A percentile compares a stretch with the other conserved stretches of the same genome.
These are phyloP conservation scores for Microplitis demolitor DNA, from an alignment of 1,140 invertebrate species.

Conservation along the genomic window DNA sequence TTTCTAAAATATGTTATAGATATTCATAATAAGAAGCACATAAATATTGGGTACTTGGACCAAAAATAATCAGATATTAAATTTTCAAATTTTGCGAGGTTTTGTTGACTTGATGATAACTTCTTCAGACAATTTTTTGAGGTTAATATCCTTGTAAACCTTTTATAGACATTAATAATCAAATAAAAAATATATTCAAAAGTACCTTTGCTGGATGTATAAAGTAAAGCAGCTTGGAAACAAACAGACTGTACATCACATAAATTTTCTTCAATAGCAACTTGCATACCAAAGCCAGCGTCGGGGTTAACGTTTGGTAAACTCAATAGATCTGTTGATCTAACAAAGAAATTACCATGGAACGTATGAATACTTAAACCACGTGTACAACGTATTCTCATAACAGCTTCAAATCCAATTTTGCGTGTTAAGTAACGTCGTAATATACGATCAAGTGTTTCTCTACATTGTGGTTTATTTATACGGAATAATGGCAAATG, in stretches of 20 bases:
- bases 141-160: background rate
- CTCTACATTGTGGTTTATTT: slow-evolving; percentile 71
- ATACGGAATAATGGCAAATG: slow-evolving; percentile 90
- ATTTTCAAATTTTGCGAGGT: background rate
- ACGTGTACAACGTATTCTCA: slow-evolving; percentile 93
- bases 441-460: slow-evolving; percentile 79
- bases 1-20: background rate
- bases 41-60: background rate
- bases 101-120: background rate
- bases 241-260: slow-evolving; percentile 87
- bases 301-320: slow-evolving; percentile 98
- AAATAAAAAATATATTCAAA: slow-evolving; percentile 8
- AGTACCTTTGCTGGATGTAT: slow-evolving; percentile 95
- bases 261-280: slow-evolving; percentile 91
- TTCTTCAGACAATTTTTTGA: too few species aligned
- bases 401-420: slow-evolving; percentile 98
- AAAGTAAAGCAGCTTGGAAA: slow-evolving; percentile 97
- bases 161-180: background rate
- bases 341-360: slow-evolving; percentile 99
- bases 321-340: slow-evolving; percentile 95
- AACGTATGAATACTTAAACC: slow-evolving; percentile 96
- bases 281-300: slow-evolving; percentile 97
- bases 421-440: slow-evolving; percentile 92
- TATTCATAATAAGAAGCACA: background rate
- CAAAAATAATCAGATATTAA: background rate